A percentile compares a stretch with the other conserved stretches of the same genome.
Evolutionary conservation across 2,888 invertebrate genomes (phyloP).

Genomic region (Endotricha flammealis): DNA sequence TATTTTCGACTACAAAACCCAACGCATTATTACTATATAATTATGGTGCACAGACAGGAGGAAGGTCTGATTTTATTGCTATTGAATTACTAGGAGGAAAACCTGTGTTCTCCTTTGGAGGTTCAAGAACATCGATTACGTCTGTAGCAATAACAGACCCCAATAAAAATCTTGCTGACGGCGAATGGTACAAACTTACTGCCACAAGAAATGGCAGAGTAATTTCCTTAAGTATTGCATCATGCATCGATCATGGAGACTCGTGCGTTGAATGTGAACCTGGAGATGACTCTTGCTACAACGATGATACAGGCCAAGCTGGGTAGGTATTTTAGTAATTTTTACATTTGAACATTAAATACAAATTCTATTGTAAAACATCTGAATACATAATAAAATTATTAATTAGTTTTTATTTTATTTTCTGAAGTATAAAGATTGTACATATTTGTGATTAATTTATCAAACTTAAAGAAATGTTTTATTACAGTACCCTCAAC

Average conservation of each 20-base stretch:
- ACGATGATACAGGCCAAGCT: constrained; percentile 90
- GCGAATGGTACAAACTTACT: constrained; percentile 94
- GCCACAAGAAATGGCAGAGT: constrained; percentile 94
- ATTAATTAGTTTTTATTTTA: not conserved
- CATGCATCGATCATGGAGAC: constrained; percentile 91
- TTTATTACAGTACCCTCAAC: constrained; percentile 87
- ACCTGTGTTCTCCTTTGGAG: constrained; percentile 93
- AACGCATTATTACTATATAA: constrained; percentile 94
- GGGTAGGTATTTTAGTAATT: constrained; percentile 80
- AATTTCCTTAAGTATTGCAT: constrained; percentile 88
- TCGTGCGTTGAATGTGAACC: constrained; percentile 91
- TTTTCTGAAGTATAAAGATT: not conserved
- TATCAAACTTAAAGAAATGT: constrained; percentile 12
- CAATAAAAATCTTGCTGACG: constrained; percentile 85
- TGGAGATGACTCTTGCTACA: constrained; percentile 89
- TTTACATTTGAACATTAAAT: not conserved
- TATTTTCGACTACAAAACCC: constrained; percentile 92
- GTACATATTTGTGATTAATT: not conserved
- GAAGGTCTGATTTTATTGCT: constrained; percentile 94
- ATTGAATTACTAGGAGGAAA: constrained; percentile 91
- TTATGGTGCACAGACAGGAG: constrained; percentile 91
- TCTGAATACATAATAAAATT: not conserved
- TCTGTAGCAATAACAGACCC: constrained; percentile 83
- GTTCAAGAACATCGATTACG: constrained; percentile 91
- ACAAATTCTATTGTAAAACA: too few relatives aligned